Evolutionary conservation across 1,140 invertebrate genomes (phyloP).

Genomic region (Gryllus bimaculatus): DNA sequence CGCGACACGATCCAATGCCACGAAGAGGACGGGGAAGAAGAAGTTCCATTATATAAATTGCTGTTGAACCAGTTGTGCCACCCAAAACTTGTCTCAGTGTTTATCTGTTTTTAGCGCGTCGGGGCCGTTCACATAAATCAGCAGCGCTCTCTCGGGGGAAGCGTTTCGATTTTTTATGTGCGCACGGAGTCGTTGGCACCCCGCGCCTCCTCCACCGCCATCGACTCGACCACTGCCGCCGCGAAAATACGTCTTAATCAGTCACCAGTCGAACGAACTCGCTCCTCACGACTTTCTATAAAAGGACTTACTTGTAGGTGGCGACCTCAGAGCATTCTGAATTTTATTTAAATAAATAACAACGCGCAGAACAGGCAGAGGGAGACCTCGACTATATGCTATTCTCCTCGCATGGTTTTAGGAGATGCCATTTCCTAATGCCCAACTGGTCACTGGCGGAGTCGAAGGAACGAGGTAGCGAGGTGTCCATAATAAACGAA

Average conservation of each 20-base stretch:
- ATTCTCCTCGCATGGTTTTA: background rate
- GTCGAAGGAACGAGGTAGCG: background rate
- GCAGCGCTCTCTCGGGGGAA: background rate
- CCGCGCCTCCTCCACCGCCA: background rate
- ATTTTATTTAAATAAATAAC: constrained; percentile 2
- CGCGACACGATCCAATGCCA: too few species aligned
- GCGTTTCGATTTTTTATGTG: background rate
- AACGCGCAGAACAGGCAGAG: background rate
- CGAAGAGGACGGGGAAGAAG: background rate
- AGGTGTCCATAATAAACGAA: background rate
- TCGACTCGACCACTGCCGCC: too few species aligned
- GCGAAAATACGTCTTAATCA: constrained; percentile 4
- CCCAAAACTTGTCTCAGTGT: background rate
- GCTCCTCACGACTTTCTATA: background rate
- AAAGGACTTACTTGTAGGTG: background rate
- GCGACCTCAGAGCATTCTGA: background rate
- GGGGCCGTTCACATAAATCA: background rate
- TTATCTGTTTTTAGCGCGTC: background rate
- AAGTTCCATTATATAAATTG: background rate
- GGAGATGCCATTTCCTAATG: background rate
- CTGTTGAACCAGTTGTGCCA: background rate
- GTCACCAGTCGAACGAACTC: background rate
- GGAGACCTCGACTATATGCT: background rate
- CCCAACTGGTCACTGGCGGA: background rate
- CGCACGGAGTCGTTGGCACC: background rate